Conservation (phyloP, 1,140 invertebrate species). For the Amyelois transitella region DNA sequence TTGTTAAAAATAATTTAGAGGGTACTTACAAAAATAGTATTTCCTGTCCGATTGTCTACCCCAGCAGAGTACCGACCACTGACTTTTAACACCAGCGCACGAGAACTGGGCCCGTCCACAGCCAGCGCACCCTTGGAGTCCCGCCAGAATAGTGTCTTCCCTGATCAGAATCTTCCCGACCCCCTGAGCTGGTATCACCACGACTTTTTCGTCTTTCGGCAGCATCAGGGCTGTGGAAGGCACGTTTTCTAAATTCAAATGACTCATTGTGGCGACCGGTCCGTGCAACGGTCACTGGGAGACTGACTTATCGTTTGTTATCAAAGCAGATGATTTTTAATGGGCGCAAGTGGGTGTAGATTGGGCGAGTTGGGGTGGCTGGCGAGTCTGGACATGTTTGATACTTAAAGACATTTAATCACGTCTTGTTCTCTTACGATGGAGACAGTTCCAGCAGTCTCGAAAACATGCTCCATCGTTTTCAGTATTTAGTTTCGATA, state of each 20-base stretch:
- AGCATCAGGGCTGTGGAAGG: constrained; percentile 39
- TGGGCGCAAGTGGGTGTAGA: not conserved
- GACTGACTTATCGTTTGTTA: not conserved
- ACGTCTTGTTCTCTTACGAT: too few species aligned
- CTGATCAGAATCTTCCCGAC: constrained; percentile 50
- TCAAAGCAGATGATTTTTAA: not conserved
- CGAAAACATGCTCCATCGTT: too few species aligned
- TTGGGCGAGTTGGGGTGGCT: not conserved
- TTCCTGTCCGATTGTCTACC: constrained; percentile 53
- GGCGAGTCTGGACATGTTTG: too few species aligned
- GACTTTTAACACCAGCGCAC: constrained; percentile 50
- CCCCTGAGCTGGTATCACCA: constrained; percentile 32
- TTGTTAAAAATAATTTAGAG: too few species aligned
- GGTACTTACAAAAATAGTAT: constrained; percentile 57
- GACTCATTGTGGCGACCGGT: constrained; percentile 37
- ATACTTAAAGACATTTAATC: too few species aligned
- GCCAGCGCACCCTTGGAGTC: constrained; percentile 47
- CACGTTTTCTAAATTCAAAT: constrained; percentile 36
- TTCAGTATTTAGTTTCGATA: too few species aligned
- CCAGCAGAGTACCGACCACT: constrained; percentile 62
- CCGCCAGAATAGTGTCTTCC: constrained; percentile 53
- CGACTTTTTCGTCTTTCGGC: constrained; percentile 36
- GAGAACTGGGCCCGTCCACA: constrained; percentile 52
- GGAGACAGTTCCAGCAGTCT: too few species aligned
- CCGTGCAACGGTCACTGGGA: not conserved